Base-by-base conservation (phyloP, 2,888 invertebrate genomes). In the Drosophila demipolita region DNA sequence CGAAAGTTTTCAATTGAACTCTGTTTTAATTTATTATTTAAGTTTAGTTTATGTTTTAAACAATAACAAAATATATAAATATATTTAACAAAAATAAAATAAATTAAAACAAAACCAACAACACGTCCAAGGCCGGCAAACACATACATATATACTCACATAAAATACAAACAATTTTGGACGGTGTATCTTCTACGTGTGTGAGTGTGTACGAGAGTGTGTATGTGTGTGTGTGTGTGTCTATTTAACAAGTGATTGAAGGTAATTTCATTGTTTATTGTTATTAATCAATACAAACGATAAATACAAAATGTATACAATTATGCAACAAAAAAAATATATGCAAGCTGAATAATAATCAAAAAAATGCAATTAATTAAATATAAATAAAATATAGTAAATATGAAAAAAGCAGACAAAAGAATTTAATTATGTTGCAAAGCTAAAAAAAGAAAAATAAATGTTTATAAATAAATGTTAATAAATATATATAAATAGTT, bases 211-310 rank as follows among this genome's bases (percentile, higher is more conserved):
- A 57, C 26, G 35, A 49, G 66, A 59, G 54, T 54, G 65, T 40
- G 40, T 60, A 38, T 9, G 45, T 38, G 67, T 53, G 64, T 48
- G 64, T 48, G 75, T 68, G 62, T 75, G 70, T 67, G 62, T 71
- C 42, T 54, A 60, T 71, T 75, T 75, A 75, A 73, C 82, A 78
- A 87, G 83, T 84, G 84, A 84, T 87, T 74, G 73, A 87, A 87
- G 87, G 84, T 87, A 83, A 83, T 69, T 73, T 55, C 29, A 76
- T 78, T 78, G 78, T 77, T 73, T 72, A 62, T 67, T 76, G 64
- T 66, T 78, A 60, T 63, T 71, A 75, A 77, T 75, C 65, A 66
- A 78, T 60, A 49, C 32, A 48, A 33, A n/a, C 29, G 20, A 38
- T 7, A 29, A 35, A 48, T 36, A 33, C 53, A 32, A 32, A 54